phyloP scores from a whole-genome alignment of 1,140 invertebrate species.

The Prorops nasuta region DNA sequence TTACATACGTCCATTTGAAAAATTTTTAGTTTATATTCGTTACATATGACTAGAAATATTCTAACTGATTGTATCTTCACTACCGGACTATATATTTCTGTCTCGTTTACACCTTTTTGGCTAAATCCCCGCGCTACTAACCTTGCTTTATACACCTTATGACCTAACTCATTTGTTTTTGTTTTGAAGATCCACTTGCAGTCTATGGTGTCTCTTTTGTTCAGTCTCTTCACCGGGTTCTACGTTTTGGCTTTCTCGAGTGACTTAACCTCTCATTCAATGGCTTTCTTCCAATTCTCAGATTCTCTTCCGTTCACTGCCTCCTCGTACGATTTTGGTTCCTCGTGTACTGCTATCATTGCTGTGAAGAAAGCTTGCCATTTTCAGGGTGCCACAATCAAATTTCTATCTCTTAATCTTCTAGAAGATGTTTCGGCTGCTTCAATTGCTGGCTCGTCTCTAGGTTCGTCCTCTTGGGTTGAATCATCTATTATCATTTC shows the following conservation, averaged over 20 bases:
- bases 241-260: background rate
- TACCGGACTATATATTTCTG: constrained; percentile 37
- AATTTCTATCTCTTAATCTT: too few relatives aligned
- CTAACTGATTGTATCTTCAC: constrained; percentile 25
- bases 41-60: constrained; percentile 12
- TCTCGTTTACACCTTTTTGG: constrained; percentile 31
- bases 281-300: background rate
- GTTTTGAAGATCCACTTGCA: too few relatives aligned
- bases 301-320: background rate
- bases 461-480: background rate
- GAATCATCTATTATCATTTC: background rate
- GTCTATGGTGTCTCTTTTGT: background rate
- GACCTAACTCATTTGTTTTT: constrained; percentile 18
- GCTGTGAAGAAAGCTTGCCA: background rate
- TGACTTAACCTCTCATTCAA: background rate
- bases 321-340: background rate
- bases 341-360: background rate
- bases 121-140: constrained; percentile 33
- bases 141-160: constrained; percentile 23
- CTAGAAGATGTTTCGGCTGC: too few relatives aligned
- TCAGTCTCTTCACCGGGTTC: background rate
- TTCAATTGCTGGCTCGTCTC: background rate
- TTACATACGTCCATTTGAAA: constrained; percentile 42
- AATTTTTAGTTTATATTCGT: constrained; percentile 18
- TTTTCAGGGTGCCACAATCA: too few relatives aligned